Evolutionary conservation across 2,888 invertebrate genomes (phyloP), one percentile per base, ranked within the genome.

Genomic region (Agriotes lineatus): DNA sequence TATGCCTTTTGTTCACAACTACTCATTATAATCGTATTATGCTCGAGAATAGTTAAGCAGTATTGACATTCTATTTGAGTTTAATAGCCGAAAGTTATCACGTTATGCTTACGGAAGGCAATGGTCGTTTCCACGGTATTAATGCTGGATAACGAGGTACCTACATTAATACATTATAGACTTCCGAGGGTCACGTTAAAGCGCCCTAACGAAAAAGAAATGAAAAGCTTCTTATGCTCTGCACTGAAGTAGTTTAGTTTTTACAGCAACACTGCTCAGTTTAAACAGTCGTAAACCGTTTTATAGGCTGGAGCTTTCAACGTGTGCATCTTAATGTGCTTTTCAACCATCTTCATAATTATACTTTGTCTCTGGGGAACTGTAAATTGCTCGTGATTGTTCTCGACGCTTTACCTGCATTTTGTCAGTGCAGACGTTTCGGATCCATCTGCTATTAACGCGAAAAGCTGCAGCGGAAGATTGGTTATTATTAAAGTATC

Each of bases 251-350:
- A 65, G 68, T 70, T 70, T 54, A 65, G 61, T 70, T 67, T 67
- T 70, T 70, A 70, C 70, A 67, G 58, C 70, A 60, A 62, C 64
- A 64, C 50, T 67, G 77, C 78, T 77, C 76, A 77, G 77, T 79
- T 81, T 80, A 80, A 82, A 81, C 77, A 81, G 79, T 81, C 82
- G 80, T 82, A 82, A 82, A 82, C 79, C 74, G 80, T 81, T 82
- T 82, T 81, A 82, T 82, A 82, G 81, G 80, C 80, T 69, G 74
- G 79, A 77, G 82, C 82, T 82, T 82, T 82, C 80, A 82, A 76
- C 81, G 79, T 80, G 80, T 80, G 78, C 78, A 80, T 76, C 79
- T 78, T 79, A 82, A 81, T 80, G 81, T 76, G 78, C 80, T 78
- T 75, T 77, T 75, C 79, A 79, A 74, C 81, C 78, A 81, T 82